These are phyloP conservation scores for Epistrophella euchroma DNA, from an alignment of 2,888 invertebrate genomes.

Conservation along the genomic window DNA sequence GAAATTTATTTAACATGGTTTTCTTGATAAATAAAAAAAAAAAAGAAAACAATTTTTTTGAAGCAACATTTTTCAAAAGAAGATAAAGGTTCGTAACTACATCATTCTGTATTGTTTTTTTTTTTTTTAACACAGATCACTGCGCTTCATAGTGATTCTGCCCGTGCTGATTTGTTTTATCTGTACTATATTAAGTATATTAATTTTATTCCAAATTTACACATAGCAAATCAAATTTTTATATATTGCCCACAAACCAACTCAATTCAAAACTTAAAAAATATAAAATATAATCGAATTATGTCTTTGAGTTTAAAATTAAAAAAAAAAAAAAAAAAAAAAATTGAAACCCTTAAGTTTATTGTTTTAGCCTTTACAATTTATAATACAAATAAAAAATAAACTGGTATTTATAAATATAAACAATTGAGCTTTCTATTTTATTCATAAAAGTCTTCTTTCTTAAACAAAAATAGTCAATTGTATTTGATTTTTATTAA, in stretches of 20 bases:
- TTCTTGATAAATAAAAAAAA: background rate
- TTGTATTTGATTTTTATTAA: constrained; percentile 15
- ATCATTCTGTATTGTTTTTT: constrained; percentile 31
- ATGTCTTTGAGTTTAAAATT: constrained; percentile 28
- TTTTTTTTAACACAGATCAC: constrained; percentile 85
- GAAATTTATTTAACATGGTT: background rate
- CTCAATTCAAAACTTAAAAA: constrained; percentile 58
- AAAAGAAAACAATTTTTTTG: background rate
- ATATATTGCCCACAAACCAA: constrained; percentile 75
- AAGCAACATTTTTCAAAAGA: background rate
- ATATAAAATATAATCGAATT: constrained; percentile 55
- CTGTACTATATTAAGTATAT: constrained; percentile 89
- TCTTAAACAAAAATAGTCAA: constrained; percentile 10
- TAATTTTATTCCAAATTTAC: constrained; percentile 87
- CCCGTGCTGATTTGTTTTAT: constrained; percentile 90
- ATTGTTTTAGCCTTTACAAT: constrained; percentile 59
- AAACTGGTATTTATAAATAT: constrained; percentile 64
- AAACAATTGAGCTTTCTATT: constrained; percentile 59
- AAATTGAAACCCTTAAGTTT: constrained; percentile 46
- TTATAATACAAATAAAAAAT: constrained; percentile 29
- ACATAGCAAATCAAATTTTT: constrained; percentile 82
- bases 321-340: background rate
- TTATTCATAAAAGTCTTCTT: constrained; percentile 51
- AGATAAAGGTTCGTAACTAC: background rate
- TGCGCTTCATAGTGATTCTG: constrained; percentile 89